Base-by-base conservation (phyloP, 2,888 invertebrate species). In the Oconnorella tubifera region DNA sequence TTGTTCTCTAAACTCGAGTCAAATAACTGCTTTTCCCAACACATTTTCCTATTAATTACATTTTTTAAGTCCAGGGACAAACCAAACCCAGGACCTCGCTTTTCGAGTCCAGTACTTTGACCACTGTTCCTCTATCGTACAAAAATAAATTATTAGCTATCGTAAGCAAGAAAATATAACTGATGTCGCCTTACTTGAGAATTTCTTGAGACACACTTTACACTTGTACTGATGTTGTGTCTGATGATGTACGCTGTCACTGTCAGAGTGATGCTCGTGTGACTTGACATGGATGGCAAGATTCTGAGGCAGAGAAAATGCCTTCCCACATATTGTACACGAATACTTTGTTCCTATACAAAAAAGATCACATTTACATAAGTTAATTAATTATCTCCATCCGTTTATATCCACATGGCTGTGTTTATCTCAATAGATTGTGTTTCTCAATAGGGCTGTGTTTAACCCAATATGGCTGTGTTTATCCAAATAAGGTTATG, bases 301-400 rank as follows among this genome's bases (percentile, higher is more conserved):
- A 63, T 77, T 78, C 25, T 75, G 72, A n/a, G 78, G 70, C 48
- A 76, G 73, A 2, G 75, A 69, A 68, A 83, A 83, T 6, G 77
- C 75, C 72, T 84, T 84, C 2, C 76, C 77, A 69, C 84, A 85
- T 48, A 80, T 75, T 2, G 81, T 78, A 64, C 85, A 85, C 23
- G 33, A 33, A 56, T 56, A 56, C 33, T 62, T 62, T 19, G 55
- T 56, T 31, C 49, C 49, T 60, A n/a, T n/a, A n/a, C n/a, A n/a
- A n/a, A n/a, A n/a, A n/a, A n/a, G n/a, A n/a, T n/a, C 10, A 14
- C 10, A 25, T n/a, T 48, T 48, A 19, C 10, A 10, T 48, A 14
- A 48, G n/a, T n/a, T 48, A 48, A 48, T 48, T 48, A 48, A 48
- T 19, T 10, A 19, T 48, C 14, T 14, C 48, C 10, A 48, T 48